phyloP scores from a whole-genome alignment of 2,113 vertebrate species.

The Apodemus sylvaticus region DNA sequence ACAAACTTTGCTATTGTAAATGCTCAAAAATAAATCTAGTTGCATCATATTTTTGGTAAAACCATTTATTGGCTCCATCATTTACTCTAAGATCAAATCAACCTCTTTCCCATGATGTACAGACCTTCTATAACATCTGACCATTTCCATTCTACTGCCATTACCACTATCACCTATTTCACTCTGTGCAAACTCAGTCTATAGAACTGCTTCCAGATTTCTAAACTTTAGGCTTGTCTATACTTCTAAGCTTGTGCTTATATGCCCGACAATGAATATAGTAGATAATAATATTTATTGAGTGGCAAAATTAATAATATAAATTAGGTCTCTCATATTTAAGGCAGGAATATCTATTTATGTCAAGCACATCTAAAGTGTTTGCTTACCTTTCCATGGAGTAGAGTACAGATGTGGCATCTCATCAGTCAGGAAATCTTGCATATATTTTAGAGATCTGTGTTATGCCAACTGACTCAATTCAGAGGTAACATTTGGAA shows the following conservation, averaged over 20 bases:
- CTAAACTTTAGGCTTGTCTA: background rate
- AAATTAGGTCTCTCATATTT: slow-evolving; percentile 50
- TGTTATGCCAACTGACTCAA: slow-evolving; percentile 31
- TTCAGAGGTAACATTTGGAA: slow-evolving; percentile 29
- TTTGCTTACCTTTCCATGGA: slow-evolving; percentile 18
- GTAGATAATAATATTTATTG: slow-evolving; percentile 25
- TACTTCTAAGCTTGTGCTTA: background rate
- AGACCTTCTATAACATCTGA: background rate
- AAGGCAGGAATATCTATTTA: slow-evolving; percentile 40
- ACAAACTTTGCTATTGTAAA: background rate
- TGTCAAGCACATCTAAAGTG: background rate
- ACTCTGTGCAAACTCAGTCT: background rate
- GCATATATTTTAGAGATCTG: slow-evolving; percentile 23
- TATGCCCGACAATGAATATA: background rate
- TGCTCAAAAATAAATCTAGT: background rate
- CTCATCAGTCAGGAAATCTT: background rate
- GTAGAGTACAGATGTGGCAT: background rate
- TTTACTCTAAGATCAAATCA: slow-evolving; percentile 5
- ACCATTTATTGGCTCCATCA: background rate
- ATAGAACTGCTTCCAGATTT: background rate
- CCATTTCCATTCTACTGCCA: background rate
- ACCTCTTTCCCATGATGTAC: background rate
- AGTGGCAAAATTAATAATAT: slow-evolving; percentile 51
- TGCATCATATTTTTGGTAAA: background rate
- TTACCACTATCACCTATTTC: no score